A percentile compares a stretch with the other conserved stretches of the same genome.
phyloP scores from a whole-genome alignment of 2,113 vertebrate species.

The Lophura nycthemera region DNA sequence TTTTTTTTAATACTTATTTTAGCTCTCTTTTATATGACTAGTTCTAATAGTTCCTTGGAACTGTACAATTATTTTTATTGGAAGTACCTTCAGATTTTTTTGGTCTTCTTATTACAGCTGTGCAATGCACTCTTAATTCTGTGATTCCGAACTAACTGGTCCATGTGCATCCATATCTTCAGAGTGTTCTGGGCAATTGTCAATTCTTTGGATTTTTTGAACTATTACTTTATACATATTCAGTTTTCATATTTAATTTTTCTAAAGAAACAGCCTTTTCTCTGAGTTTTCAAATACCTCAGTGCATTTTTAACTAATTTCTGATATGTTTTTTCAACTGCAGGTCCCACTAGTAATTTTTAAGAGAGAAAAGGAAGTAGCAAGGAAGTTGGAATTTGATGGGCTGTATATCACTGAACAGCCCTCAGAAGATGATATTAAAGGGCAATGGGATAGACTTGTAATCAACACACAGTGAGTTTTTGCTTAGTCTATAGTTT shows the following conservation, averaged over 20 bases:
- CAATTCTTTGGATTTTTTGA: background rate
- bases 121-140: background rate
- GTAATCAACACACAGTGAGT: constrained; percentile 98
- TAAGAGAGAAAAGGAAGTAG: constrained; percentile 96
- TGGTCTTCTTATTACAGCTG: background rate
- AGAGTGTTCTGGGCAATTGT: background rate
- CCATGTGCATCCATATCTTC: background rate
- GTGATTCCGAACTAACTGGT: background rate
- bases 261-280: background rate
- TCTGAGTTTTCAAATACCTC: background rate
- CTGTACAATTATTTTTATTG: background rate
- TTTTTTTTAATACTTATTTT: background rate
- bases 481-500: background rate
- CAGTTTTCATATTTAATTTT: background rate
- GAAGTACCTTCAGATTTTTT: background rate
- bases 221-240: background rate
- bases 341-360: constrained; percentile 97
- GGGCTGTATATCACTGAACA: constrained; percentile 97
- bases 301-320: constrained; percentile 26
- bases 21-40: background rate
- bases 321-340: background rate
- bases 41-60: background rate
- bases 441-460: constrained; percentile 96
- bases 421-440: constrained; percentile 97
- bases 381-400: constrained; percentile 96